Evolutionary conservation across 2,888 invertebrate genomes (phyloP).

Genomic region (Cactoblastis cactorum): DNA sequence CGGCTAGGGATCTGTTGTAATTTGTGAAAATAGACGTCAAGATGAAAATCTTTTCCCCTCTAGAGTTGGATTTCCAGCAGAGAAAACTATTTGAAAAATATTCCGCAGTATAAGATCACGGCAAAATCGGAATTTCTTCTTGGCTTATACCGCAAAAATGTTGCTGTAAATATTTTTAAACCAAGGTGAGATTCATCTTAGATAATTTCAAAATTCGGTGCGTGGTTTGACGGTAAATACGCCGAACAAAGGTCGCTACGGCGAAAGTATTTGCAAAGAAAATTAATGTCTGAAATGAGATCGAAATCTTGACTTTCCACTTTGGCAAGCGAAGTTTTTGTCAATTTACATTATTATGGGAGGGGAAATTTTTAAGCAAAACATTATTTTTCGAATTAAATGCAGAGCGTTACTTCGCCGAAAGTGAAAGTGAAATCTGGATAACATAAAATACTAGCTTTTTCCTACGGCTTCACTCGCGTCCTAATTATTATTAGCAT

Average conservation of each 20-base stretch:
- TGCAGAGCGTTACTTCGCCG: not conserved
- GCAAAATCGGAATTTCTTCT: not conserved
- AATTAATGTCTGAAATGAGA: constrained; percentile 41
- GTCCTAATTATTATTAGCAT: no score
- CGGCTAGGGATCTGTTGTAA: constrained; percentile 22
- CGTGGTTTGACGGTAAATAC: constrained; percentile 33
- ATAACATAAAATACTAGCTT: no score
- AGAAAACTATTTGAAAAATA: not conserved
- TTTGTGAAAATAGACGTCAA: not conserved
- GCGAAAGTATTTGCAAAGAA: constrained; percentile 38
- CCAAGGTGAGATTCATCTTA: constrained; percentile 31
- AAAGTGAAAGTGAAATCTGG: no score
- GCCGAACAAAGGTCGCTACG: constrained; percentile 33
- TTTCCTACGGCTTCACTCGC: no score
- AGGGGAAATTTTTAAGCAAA: constrained; percentile 28
- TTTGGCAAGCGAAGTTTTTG: constrained; percentile 23
- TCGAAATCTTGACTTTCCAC: constrained; percentile 36
- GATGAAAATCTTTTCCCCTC: not conserved
- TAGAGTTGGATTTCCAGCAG: not conserved
- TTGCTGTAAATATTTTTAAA: constrained; percentile 24
- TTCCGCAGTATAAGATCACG: not conserved
- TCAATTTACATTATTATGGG: constrained; percentile 36
- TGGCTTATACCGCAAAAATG: constrained; percentile 12
- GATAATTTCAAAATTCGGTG: constrained; percentile 35
- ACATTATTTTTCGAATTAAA: constrained; percentile 23